Base-by-base conservation (phyloP, 2,888 invertebrate species). In the Hypolimnas misippus region DNA sequence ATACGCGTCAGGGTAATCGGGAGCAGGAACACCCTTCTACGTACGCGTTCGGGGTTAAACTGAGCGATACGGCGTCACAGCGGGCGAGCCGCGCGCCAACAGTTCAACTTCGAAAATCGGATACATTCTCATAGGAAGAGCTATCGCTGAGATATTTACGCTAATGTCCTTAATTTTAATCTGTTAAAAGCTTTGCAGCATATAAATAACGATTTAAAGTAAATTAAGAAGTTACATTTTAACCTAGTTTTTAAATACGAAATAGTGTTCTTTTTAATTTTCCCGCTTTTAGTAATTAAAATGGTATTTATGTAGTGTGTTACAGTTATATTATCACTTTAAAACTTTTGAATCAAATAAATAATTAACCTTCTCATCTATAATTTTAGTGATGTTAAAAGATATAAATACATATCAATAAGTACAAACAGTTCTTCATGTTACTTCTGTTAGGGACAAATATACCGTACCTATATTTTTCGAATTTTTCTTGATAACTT, bases 21-120 rank as follows among this genome's bases (percentile, higher is more conserved):
- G 33, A 58, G 19, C 33, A 17, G 25, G 33, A 33, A 51, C 65
- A 25, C 56, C 62, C 52, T 56, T 19, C 40, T 51, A 35, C 46
- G 10, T 19, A 25, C 35, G 42, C 58, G 53, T 29, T 53, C 62
- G 40, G 55, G 46, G 49, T 56, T 55, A 29, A 35, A 57, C 35
- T n/a, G 44, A 19, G 19, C 5, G 12, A 46, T 12, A n/a, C 44
- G 44, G 38, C 16, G 42, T 17, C 42, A 46, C 44, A 21, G 21
- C n/a, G 17, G 8, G 17, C 4, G 44, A 46, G 6, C 44, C 21
- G 25, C 16, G 21, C 16, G 33, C 50, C 51, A 46, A 35, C 19
- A 57, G 46, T 52, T 29, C 31, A 58, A 40, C n/a, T 56, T 52
- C 21, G 19, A 21, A 46, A 46, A 46, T 46, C 44, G 21, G n/a